Conservation (phyloP, 2,113 vertebrate genomes). For the Ailurus styani region DNA sequence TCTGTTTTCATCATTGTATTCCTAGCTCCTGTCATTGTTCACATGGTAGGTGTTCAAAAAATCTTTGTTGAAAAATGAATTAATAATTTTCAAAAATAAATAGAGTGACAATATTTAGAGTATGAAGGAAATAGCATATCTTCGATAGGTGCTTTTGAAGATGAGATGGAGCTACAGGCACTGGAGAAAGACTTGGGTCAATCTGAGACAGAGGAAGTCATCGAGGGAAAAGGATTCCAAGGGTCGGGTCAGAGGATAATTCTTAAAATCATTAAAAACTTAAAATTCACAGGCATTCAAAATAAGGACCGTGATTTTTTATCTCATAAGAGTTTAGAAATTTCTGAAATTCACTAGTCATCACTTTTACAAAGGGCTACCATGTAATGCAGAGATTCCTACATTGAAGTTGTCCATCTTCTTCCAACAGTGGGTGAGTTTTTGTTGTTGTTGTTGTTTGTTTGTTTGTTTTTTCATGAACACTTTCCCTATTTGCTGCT, state of each 20-base stretch:
- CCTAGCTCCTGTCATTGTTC: neutral
- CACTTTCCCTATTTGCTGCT: neutral
- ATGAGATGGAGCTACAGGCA: neutral
- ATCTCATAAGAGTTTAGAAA: neutral
- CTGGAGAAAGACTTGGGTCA: neutral
- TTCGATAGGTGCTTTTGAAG: neutral
- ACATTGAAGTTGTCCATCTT: neutral
- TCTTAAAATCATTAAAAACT: neutral
- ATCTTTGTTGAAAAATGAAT: neutral
- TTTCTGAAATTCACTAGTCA: neutral
- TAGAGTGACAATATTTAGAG: neutral
- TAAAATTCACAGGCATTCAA: neutral
- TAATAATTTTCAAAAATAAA: neutral
- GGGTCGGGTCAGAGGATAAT: neutral
- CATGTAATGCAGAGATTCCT: neutral
- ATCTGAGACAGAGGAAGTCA: neutral
- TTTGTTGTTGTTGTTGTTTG: neutral
- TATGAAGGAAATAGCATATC: neutral
- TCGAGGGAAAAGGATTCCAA: neutral
- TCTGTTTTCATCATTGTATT: neutral
- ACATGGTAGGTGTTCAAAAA: neutral
- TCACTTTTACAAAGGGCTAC: neutral
- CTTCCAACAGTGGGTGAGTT: neutral
- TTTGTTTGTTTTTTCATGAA: neutral
- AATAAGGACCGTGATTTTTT: neutral